Percentiles rank a stretch among this genome's conserved stretches.
Evolutionary conservation across 1,140 invertebrate species (phyloP).

Genomic region (Caerostris extrusa): DNA sequence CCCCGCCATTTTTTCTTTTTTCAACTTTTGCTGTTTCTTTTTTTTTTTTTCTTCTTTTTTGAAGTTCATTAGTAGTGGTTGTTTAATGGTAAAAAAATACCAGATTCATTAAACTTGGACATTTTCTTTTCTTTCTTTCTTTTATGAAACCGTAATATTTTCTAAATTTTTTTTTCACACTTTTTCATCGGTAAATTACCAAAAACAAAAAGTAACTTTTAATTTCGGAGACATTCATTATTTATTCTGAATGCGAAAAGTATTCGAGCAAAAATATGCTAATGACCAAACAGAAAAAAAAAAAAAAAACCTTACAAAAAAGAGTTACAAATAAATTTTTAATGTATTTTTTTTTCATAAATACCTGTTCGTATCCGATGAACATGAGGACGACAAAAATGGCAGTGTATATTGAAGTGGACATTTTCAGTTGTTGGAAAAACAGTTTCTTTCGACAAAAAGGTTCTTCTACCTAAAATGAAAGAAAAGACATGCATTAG

Average conservation of each 20-base stretch:
- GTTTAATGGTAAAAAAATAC: background rate
- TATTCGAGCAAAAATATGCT: too few species aligned
- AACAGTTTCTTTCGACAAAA: background rate
- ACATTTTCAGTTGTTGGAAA: background rate
- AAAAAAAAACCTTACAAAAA: too few species aligned
- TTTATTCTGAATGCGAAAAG: too few species aligned
- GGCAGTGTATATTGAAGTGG: background rate
- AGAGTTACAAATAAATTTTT: too few species aligned
- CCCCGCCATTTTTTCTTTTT: background rate
- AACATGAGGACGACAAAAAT: background rate
- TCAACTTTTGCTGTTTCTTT: background rate
- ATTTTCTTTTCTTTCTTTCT: background rate
- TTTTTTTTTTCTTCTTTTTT: too few species aligned
- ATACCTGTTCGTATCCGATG: background rate
- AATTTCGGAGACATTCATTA: too few species aligned
- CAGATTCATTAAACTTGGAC: background rate
- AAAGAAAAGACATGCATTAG: background rate
- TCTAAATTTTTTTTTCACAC: too few species aligned
- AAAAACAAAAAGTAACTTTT: too few species aligned
- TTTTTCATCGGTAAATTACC: too few species aligned
- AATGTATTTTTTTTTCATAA: background rate
- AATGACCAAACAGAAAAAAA: too few species aligned
- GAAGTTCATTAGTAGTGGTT: conserved; percentile 11
- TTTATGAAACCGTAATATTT: too few species aligned
- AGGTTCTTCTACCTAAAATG: background rate